Percentiles rank a stretch among this genome's conserved stretches.
Evolutionary conservation across 2,888 invertebrate species (phyloP).

Genomic region (Apocheima hispidaria): DNA sequence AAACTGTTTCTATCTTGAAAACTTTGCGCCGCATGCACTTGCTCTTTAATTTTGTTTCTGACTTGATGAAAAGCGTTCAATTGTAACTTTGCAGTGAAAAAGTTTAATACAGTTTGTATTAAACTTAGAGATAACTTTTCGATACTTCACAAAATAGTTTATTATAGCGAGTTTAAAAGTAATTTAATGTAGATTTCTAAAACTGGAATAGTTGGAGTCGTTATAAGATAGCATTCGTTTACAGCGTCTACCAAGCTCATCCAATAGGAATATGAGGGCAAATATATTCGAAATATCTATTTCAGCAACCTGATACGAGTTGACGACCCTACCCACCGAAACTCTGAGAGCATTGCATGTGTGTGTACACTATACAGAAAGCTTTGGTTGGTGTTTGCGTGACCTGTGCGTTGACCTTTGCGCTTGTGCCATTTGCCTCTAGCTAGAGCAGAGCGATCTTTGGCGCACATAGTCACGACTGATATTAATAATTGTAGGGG

Average conservation of each 20-base stretch:
- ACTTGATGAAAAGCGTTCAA: neutral
- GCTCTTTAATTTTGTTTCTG: neutral
- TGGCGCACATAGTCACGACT: slow-evolving; percentile 56
- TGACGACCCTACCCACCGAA: slow-evolving; percentile 20
- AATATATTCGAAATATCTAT: neutral
- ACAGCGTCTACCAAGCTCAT: neutral
- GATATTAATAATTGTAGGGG: too few species aligned
- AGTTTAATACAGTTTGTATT: too few species aligned
- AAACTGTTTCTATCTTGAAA: neutral
- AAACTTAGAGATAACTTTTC: too few species aligned
- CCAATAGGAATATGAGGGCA: neutral
- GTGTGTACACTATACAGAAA: slow-evolving; percentile 3
- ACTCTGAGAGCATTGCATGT: slow-evolving; percentile 16
- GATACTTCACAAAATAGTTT: too few species aligned
- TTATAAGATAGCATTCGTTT: neutral
- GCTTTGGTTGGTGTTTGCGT: slow-evolving; percentile 52
- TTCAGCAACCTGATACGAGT: neutral
- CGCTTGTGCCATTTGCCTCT: slow-evolving; percentile 35
- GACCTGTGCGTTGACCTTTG: slow-evolving; percentile 66
- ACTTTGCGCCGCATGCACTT: neutral
- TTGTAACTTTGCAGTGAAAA: neutral
- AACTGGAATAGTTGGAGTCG: neutral
- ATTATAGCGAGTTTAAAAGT: neutral
- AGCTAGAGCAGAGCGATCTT: slow-evolving; percentile 59
- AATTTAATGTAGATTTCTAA: neutral